Evolutionary conservation across 2,113 vertebrate genomes (phyloP).

Genomic region (Perccottus glenii): DNA sequence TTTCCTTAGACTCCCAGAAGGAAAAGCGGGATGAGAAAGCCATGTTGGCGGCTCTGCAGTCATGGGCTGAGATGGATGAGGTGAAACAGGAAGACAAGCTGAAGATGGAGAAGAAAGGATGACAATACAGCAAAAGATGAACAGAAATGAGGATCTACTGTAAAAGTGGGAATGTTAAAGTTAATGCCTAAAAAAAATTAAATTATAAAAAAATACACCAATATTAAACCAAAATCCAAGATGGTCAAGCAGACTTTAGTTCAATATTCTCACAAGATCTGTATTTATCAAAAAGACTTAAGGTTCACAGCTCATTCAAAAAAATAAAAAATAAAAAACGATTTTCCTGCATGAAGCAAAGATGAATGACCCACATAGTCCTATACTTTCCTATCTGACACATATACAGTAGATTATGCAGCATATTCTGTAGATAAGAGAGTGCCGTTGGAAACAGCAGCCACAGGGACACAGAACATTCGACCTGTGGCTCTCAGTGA

Average conservation of each 20-base stretch:
- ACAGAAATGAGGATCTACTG: constrained; percentile 10
- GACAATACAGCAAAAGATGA: constrained; percentile 36
- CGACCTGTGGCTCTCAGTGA: not conserved
- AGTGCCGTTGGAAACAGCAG: not conserved
- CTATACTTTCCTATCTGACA: not conserved
- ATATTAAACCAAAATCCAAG: too few species aligned
- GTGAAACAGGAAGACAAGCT: constrained; percentile 31
- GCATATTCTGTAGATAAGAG: not conserved
- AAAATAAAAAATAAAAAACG: too few species aligned
- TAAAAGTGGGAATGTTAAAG: not conserved
- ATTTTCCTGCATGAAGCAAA: not conserved
- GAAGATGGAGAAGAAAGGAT: constrained; percentile 38
- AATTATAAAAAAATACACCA: too few species aligned
- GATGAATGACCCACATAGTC: not conserved
- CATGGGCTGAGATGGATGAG: constrained; percentile 76
- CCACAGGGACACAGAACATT: too few species aligned
- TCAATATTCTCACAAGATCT: too few species aligned
- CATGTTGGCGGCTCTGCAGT: constrained; percentile 82
- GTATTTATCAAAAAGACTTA: too few species aligned
- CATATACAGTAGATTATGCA: too few species aligned
- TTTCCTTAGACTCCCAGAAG: constrained; percentile 99
- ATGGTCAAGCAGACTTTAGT: too few species aligned
- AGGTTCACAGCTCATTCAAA: too few species aligned
- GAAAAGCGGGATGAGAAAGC: constrained; percentile 98
- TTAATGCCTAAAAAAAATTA: not conserved